These are phyloP conservation scores for Himalopsyche phryganea DNA, from an alignment of 1,140 invertebrate species.

Conservation along the genomic window DNA sequence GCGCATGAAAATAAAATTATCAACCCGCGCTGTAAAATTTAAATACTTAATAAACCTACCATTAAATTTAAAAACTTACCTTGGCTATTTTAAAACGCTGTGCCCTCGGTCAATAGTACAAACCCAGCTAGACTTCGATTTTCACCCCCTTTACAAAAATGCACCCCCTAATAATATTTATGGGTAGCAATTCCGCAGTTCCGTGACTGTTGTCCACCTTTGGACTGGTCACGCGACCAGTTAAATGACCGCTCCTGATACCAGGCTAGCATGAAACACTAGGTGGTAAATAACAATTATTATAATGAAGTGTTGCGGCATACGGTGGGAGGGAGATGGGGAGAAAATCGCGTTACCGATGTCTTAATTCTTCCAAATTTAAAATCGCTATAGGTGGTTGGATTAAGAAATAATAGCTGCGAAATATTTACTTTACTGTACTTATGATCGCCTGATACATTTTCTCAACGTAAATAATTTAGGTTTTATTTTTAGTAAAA, in stretches of 20 bases:
- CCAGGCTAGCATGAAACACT: slow-evolving; percentile 11
- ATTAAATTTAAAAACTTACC: too few relatives aligned
- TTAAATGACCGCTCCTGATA: neutral
- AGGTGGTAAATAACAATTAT: slow-evolving; percentile 32
- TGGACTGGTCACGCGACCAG: slow-evolving; percentile 18
- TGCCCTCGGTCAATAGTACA: too few relatives aligned
- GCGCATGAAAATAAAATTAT: too few relatives aligned
- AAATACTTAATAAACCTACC: too few relatives aligned
- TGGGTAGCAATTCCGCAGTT: slow-evolving; percentile 8
- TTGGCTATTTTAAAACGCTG: too few relatives aligned
- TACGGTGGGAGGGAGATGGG: neutral
- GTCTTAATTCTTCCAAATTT: slow-evolving; percentile 9
- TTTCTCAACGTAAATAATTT: too few relatives aligned
- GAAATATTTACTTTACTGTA: too few relatives aligned
- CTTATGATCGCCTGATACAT: too few relatives aligned
- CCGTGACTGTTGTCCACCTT: slow-evolving; percentile 13
- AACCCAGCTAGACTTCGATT: neutral
- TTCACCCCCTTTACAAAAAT: neutral
- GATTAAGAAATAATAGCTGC: too few relatives aligned
- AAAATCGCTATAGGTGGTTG: too few relatives aligned
- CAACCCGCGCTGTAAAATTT: too few relatives aligned
- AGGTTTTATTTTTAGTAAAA: too few relatives aligned
- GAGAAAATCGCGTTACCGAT: neutral
- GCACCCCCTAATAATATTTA: neutral
- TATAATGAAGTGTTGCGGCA: slow-evolving; percentile 29